Base-by-base conservation (phyloP, 1,140 invertebrate genomes). In the Rhopalosiphum maidis region DNA sequence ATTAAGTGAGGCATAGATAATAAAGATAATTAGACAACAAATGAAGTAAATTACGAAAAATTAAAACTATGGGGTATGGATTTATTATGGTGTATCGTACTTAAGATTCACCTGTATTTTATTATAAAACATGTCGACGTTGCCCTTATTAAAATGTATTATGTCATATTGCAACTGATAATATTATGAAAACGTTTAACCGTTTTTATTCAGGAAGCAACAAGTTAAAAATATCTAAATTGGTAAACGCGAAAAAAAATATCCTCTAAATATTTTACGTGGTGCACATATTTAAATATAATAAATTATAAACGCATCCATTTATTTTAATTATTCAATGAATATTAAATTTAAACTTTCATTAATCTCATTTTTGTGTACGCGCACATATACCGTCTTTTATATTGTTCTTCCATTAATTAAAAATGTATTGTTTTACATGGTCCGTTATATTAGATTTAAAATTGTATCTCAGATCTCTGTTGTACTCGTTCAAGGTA, bases 291-390 rank as follows among this genome's bases (percentile, higher is more conserved):
- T 87, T 48, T 48, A 87, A 87, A 87, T 87, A 86, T 86, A 86
- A 86, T 87, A 54, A 89, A 89, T 89, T 35, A 87, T 88, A 88
- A 89, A 89, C 35, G n/a, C 22, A 55, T 89, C 51, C 88, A 54
- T 89, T 55, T 54, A 54, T 89, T 89, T 55, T 55, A 89, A 55
- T 89, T 89, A 55, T 89, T 89, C 48, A 37, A 89, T 89, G 51
- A 89, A 89, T 89, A 89, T 55, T 55, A 89, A 89, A 89, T 89
- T 37, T 89, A 55, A 55, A 89, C 88, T 21, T 89, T 89, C 88
- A 54, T 89, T 89, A 89, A 89, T 89, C 88, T 55, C 35, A 55
- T 89, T 89, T 89, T 89, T 89, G 88, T 48, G 23, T 48, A 48
- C 15, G 30, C 18, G 8, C 37, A 30, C 43, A 46, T 87, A n/a